Base-by-base conservation (phyloP, 1,140 invertebrate species). In the Heliconius eleuchia region DNA sequence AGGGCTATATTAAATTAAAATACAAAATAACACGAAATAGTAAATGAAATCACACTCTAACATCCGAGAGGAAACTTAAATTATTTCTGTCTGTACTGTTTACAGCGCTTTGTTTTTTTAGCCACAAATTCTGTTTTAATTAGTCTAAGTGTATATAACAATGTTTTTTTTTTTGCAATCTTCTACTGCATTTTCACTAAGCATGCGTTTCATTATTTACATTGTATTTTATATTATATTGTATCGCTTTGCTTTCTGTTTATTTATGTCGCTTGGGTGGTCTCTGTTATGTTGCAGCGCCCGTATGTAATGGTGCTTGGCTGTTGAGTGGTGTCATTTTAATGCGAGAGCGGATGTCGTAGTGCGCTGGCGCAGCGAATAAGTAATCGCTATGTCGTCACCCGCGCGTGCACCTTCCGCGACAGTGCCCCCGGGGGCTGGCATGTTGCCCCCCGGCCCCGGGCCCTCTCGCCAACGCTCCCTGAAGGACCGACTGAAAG, bases 401-500 rank as follows among this genome's bases (percentile, higher is more conserved):
- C 92, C 92, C 85, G 92, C 90, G 85, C 92, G 92, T 76, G 89
- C 89, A 86, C 91, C 91, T 60, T 80, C 89, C 74, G 82, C 86
- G 55, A 46, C 91, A 74, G 86, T 92, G 82, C 92, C 92, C 83
- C 87, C 92, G 50, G 93, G 92, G 80, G 89, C 91, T 78, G 93
- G 89, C 84, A 87, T 87, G 82, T 86, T 94, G 78, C 93, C 93
- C 57, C 89, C 92, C 27, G 96, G 96, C 66, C 96, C 96, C n/a
- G 96, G 95, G 34, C 95, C 96, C 34, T 95, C 96, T 81, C 88
- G 96, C 71, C 95, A 96, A 82, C 96, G 96, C 55, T 96, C 96
- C 1, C 90, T 97, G 83, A 96, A 96, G 88, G 97, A 97, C 89
- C 95, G 96, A 30, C 95, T 97, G 60, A 95, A 96, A 87, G 96